phyloP scores from a whole-genome alignment of 2,113 vertebrate species.

The Amphiprion ocellaris region DNA sequence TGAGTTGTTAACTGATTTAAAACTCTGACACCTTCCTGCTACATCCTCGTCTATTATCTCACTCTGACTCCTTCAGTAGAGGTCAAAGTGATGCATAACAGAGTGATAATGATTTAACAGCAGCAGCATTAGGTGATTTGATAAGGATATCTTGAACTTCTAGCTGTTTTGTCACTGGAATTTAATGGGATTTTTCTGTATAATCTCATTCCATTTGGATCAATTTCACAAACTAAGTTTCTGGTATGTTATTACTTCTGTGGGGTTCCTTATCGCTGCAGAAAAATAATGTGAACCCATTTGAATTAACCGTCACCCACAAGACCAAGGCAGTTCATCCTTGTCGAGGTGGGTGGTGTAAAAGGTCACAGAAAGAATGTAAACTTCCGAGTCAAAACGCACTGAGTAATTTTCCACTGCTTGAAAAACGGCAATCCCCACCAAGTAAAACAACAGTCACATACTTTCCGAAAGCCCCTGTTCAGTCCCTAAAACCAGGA shows the following conservation, averaged over 20 bases:
- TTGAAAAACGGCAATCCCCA: background rate
- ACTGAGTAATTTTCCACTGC: conserved; percentile 34
- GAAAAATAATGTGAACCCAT: conserved; percentile 6
- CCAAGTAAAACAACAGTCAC: background rate
- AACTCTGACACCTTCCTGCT: conserved; percentile 11
- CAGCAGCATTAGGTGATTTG: background rate
- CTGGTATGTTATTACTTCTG: no score
- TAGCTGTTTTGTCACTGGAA: background rate
- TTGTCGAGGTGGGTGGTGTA: background rate
- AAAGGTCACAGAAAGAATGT: conserved; percentile 69
- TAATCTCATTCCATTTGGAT: conserved; percentile 5
- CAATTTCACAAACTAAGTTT: no score
- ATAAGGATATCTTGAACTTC: background rate
- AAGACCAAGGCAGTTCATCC: conserved; percentile 2
- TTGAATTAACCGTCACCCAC: background rate
- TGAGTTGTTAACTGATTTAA: conserved; percentile 12
- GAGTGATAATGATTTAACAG: conserved; percentile 16
- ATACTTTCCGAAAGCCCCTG: background rate
- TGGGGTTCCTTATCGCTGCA: background rate
- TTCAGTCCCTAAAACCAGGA: background rate
- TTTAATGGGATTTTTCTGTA: background rate
- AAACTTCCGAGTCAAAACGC: conserved; percentile 44
- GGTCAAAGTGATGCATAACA: conserved; percentile 9
- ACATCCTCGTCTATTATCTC: conserved; percentile 1
- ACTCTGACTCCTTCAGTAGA: background rate